These are phyloP conservation scores for Pseudomyrmex gracilis DNA, from an alignment of 1,140 invertebrate species.

Conservation along the genomic window DNA sequence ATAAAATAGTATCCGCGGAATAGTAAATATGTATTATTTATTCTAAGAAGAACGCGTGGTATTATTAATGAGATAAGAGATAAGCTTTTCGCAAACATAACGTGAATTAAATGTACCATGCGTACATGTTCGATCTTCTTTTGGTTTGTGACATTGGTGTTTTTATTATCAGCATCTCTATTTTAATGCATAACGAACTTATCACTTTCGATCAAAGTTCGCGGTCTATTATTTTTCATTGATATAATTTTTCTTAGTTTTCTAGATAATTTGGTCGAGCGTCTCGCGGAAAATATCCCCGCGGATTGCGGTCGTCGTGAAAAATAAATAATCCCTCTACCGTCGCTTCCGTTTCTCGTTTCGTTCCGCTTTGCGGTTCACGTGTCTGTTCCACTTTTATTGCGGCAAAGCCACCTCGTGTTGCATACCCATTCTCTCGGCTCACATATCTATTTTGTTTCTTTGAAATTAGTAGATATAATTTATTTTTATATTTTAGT, in stretches of 20 bases:
- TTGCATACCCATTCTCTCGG: constrained; percentile 41
- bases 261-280: constrained; percentile 80
- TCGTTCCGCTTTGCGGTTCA: constrained; percentile 70
- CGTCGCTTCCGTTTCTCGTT: constrained; percentile 75
- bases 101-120: background rate
- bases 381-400: constrained; percentile 66
- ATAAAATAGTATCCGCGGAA: too few species aligned
- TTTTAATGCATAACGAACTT: constrained; percentile 45
- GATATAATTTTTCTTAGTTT: constrained; percentile 83
- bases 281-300: constrained; percentile 75
- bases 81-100: too few species aligned
- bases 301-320: constrained; percentile 76
- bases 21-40: too few species aligned
- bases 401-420: constrained; percentile 60
- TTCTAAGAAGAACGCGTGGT: too few species aligned
- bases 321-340: constrained; percentile 82
- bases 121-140: background rate
- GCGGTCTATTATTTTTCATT: constrained; percentile 77
- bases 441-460: constrained; percentile 22
- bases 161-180: background rate
- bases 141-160: background rate
- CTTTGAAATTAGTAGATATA: background rate
- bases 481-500: background rate
- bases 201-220: constrained; percentile 36
- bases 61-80: too few species aligned